Evolutionary conservation across 2,797 vertebrate species (phyloP), one percentile per base, ranked within the genome.

Genomic region (Dermochelys coriacea): DNA sequence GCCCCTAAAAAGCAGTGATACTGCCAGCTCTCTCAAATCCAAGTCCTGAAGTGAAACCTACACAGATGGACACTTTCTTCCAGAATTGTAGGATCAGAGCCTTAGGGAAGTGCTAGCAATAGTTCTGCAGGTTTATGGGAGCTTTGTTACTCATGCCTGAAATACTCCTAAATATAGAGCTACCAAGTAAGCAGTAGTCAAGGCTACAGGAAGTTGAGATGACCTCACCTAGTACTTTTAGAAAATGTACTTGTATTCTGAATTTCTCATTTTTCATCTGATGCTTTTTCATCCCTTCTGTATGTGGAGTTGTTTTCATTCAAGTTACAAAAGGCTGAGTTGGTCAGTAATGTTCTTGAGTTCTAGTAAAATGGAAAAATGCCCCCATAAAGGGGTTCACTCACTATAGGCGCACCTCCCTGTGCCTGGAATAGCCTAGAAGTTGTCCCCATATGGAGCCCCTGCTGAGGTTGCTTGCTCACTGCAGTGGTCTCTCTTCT

Each of bases 21-120:
- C 55, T 83, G 49, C 14, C 82, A 90, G 47, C 11, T 80, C 68
- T 49, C 47, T 82, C 52, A 3, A 45, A 1, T 71, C n/a, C 68
- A 0, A 0, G 9, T 29, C 74, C 83, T 11, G 14, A 37, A 8
- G 78, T 55, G 27, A 87, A 77, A 86, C 14, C 80, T 59, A 9
- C 12, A 45, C 7, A 84, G 55, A 52, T 1, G 12, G 41, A 64
- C 55, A 21, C 4, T 0, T 7, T 29, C 7, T 86, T 31, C 86
- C 85, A 54, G 6, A 10, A 0, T 6, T 1, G 5, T 5, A 1
- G 71, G 4, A n/a, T 37, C 37, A 41, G 45, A 88, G 45, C 37
- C 52, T 25, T 34, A 57, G 12, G 49, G 19, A 87, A 79, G 50
- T 1, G 15, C 16, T 34, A 27, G 50, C 2, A 74, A 2, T 37